These are phyloP conservation scores for Amphimedon queenslandica DNA, from an alignment of 37 sponge, comb jelly and placozoan genomes.

Conservation along the genomic window DNA sequence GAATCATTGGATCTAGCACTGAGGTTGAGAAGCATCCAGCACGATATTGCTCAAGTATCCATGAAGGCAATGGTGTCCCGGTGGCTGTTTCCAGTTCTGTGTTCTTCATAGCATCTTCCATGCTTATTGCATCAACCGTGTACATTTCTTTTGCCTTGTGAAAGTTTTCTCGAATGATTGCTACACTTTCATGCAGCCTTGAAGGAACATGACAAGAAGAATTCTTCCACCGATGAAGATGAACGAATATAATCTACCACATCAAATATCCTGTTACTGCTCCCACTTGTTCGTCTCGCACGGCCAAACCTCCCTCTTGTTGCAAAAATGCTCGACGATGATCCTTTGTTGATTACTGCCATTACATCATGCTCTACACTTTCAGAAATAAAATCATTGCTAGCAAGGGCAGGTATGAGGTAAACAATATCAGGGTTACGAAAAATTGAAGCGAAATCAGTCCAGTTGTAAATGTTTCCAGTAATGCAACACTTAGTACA, in stretches of 20 bases:
- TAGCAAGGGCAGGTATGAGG: slow-evolving; percentile 50
- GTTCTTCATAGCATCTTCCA: background rate
- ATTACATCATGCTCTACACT: background rate
- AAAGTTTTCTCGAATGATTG: background rate
- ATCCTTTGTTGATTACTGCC: background rate
- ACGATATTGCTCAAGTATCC: slow-evolving; percentile 1
- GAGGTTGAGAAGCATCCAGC: background rate
- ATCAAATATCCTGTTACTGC: background rate
- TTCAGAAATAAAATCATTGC: slow-evolving; percentile 54
- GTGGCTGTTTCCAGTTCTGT: background rate
- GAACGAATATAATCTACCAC: background rate
- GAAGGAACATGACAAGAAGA: background rate
- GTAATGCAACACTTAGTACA: no score
- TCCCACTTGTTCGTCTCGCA: no score
- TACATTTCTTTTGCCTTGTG: background rate
- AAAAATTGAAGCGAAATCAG: slow-evolving; percentile 13
- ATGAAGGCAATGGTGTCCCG: background rate
- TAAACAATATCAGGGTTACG: slow-evolving; percentile 19
- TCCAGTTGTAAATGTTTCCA: slow-evolving; percentile 35
- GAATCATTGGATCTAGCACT: background rate
- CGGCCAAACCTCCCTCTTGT: no score
- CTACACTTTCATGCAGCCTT: background rate
- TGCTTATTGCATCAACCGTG: background rate
- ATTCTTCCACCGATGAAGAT: background rate
- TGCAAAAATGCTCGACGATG: background rate